Evolutionary conservation across 1,140 invertebrate genomes (phyloP).

Genomic region (Monomorium pharaonis): DNA sequence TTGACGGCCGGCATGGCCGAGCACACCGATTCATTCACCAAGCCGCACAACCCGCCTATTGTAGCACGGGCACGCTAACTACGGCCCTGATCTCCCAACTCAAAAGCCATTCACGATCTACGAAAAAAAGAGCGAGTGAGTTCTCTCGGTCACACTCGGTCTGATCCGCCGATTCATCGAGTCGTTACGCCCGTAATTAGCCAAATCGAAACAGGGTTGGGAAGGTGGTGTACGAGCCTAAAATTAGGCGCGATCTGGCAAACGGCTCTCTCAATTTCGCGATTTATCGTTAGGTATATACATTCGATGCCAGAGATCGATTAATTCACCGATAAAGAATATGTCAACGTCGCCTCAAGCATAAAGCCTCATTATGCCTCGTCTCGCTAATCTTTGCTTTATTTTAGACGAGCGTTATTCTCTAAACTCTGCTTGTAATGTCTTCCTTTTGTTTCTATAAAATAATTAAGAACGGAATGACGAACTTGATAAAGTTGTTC

Average conservation of each 20-base stretch:
- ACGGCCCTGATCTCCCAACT: slow-evolving; percentile 32
- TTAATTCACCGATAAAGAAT: not conserved
- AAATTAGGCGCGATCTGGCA: slow-evolving; percentile 32
- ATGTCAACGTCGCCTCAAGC: not conserved
- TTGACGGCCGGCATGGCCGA: slow-evolving; percentile 70
- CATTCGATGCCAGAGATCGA: not conserved
- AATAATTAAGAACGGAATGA: too few relatives aligned
- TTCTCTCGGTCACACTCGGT: slow-evolving; percentile 46
- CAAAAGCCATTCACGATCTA: slow-evolving; percentile 33
- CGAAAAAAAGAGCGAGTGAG: slow-evolving; percentile 50
- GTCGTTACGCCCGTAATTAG: slow-evolving; percentile 35
- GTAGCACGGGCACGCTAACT: slow-evolving; percentile 55
- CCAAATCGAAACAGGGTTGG: not conserved
- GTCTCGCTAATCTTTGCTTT: not conserved
- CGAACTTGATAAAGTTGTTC: too few relatives aligned
- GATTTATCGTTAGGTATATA: not conserved
- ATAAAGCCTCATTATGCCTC: not conserved
- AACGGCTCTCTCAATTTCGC: not conserved
- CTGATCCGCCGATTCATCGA: slow-evolving; percentile 34
- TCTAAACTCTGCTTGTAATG: not conserved
- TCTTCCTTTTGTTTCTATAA: not conserved
- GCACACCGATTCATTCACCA: slow-evolving; percentile 79
- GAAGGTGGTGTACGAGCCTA: not conserved
- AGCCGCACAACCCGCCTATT: slow-evolving; percentile 77
- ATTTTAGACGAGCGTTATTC: not conserved